These are phyloP conservation scores for Leucozona laternaria DNA, from an alignment of 2,888 invertebrate genomes.

Conservation along the genomic window DNA sequence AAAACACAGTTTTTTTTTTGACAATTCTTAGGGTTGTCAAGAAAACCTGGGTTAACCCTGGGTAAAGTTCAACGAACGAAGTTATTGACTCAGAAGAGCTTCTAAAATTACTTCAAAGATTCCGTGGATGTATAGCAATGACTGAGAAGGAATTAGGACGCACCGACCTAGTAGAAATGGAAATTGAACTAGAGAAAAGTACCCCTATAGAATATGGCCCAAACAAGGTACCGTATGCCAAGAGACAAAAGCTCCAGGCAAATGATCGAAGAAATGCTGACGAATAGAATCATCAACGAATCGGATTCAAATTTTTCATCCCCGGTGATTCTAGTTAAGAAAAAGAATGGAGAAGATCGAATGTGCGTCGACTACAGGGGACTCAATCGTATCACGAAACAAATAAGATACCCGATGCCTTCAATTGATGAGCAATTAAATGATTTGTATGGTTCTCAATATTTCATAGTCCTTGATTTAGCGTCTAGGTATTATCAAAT, in stretches of 20 bases:
- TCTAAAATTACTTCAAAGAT: background rate
- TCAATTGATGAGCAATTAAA: slow-evolving; percentile 22
- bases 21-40: background rate
- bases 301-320: slow-evolving; percentile 16
- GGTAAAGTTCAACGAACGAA: no score
- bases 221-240: background rate
- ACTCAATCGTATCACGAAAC: slow-evolving; percentile 2
- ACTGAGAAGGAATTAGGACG: background rate
- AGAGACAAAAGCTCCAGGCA: background rate
- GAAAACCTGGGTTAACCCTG: background rate
- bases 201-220: background rate
- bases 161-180: background rate
- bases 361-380: slow-evolving; percentile 25
- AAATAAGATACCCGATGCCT: slow-evolving; percentile 21
- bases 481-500: slow-evolving; percentile 40
- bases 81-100: background rate
- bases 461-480: slow-evolving; percentile 8
- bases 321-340: slow-evolving; percentile 27
- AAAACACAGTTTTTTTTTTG: no score
- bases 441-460: background rate
- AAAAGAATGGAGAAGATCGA: slow-evolving; percentile 31
- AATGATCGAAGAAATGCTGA: slow-evolving; percentile 5
- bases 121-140: background rate
- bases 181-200: background rate
- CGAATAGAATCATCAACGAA: slow-evolving; percentile 3